Evolutionary conservation across 1,140 invertebrate genomes (phyloP), one percentile per base, ranked within the genome.

Genomic region (Habropoda laboriosa): DNA sequence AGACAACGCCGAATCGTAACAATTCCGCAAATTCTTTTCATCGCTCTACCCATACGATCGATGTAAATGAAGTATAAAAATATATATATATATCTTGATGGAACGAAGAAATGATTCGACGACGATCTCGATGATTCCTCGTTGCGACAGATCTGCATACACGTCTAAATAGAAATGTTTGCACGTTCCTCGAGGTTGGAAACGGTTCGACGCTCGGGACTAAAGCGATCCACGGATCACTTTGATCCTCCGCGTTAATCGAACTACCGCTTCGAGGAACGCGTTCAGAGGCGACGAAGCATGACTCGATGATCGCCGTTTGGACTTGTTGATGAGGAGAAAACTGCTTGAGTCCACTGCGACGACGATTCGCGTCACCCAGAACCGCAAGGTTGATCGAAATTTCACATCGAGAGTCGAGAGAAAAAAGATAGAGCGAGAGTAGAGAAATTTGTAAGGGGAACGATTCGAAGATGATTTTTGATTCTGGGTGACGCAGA

Each of bases 261-360:
- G 8, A 38, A 38, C 21, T 38, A 13, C 30, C 8, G 32, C 5
- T n/a, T 5, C 27, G 2, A n/a, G 35, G 21, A 32, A 60, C 60
- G 55, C 18, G 27, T 35, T 47, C 24, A 40, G 40, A 67, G 45
- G 21, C 40, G 32, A 66, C 63, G 53, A 76, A 76, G 71, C 70
- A 53, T 83, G 81, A 81, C 55, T 61, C 45, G 35, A 79, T 86
- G 79, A 86, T 81, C 66, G 10, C n/a, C 49, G 47, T 72, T 27
- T 35, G 27, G 13, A 45, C 21, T 51, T 53, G 70, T 27, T 82
- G 79, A 82, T 84, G 82, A 82, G 64, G 35, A 57, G 74, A 63
- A 81, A 91, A 89, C 86, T 90, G 89, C 87, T 90, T 86, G 82
- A 89, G 85, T 91, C 87, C 88, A 91, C 87, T 89, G 88, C 76